Percentiles rank a stretch among this genome's conserved stretches.
Evolutionary conservation across 2,888 invertebrate species (phyloP).

Genomic region (Dicranocentrus wangi): DNA sequence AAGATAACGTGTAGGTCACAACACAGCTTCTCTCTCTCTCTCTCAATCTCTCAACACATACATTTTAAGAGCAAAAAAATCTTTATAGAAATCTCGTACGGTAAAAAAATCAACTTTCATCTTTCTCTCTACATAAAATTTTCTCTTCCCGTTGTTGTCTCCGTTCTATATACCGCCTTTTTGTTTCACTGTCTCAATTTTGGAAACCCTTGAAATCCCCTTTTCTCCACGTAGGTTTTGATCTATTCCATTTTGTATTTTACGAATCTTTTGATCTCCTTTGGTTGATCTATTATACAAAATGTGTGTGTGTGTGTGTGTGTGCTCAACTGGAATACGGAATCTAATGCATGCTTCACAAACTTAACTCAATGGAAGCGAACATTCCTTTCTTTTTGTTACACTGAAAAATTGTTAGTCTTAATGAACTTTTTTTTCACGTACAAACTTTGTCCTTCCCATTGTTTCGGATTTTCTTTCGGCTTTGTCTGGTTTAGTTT

Average conservation of each 20-base stretch:
- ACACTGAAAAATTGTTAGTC: too few relatives aligned
- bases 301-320: too few relatives aligned
- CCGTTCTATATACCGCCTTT: neutral
- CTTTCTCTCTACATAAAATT: conserved; percentile 16
- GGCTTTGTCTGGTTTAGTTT: too few relatives aligned
- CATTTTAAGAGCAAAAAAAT: conserved; percentile 40
- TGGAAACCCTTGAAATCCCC: neutral
- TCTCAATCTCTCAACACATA: conserved; percentile 33
- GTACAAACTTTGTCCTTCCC: too few relatives aligned
- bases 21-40: too few relatives aligned
- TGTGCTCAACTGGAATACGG: too few relatives aligned
- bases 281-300: too few relatives aligned
- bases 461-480: too few relatives aligned
- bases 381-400: too few relatives aligned
- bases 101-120: conserved; percentile 57
- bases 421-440: neutral
- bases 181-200: neutral
- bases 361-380: too few relatives aligned
- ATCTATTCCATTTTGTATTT: neutral
- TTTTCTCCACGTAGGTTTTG: neutral
- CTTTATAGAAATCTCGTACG: conserved; percentile 37
- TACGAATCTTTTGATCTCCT: too few relatives aligned
- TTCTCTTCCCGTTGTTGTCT: neutral
- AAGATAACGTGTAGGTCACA: conserved; percentile 58
- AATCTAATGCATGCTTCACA: too few relatives aligned